Evolutionary conservation across 2,797 vertebrate species (phyloP).

Genomic region (Antrozous pallidus): DNA sequence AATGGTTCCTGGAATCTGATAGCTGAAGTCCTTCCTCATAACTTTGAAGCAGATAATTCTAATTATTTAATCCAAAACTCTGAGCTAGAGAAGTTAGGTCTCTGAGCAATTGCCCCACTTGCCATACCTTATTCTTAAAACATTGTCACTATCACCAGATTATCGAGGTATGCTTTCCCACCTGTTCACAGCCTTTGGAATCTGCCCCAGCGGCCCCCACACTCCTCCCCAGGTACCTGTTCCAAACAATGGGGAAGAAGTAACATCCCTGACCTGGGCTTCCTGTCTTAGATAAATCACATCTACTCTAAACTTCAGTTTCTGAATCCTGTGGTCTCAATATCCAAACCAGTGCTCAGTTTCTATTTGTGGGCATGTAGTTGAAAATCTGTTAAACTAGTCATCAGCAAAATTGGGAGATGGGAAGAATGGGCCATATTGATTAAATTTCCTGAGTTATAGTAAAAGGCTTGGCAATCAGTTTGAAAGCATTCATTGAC

Average conservation of each 20-base stretch:
- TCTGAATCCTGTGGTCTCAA: not conserved
- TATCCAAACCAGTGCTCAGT: not conserved
- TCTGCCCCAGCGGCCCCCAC: fast-evolving
- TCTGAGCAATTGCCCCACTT: not conserved
- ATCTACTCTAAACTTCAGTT: not conserved
- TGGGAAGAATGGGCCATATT: not conserved
- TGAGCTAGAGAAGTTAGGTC: not conserved
- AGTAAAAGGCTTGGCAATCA: not conserved
- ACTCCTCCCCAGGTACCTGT: too few species aligned
- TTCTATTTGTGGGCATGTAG: not conserved
- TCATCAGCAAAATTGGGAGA: not conserved
- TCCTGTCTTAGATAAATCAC: not conserved
- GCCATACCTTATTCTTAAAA: not conserved
- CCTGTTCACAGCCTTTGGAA: not conserved
- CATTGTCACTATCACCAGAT: not conserved
- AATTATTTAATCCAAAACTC: not conserved
- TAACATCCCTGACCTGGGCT: not conserved
- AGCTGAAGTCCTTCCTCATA: not conserved
- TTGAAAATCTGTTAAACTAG: not conserved
- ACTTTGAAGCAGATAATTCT: not conserved
- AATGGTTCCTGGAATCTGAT: not conserved
- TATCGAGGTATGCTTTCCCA: not conserved
- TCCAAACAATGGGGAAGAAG: not conserved
- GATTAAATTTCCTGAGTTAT: not conserved
- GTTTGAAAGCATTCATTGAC: not conserved